Conservation (phyloP, 1,140 invertebrate genomes). For the Drosophila elegans region DNA sequence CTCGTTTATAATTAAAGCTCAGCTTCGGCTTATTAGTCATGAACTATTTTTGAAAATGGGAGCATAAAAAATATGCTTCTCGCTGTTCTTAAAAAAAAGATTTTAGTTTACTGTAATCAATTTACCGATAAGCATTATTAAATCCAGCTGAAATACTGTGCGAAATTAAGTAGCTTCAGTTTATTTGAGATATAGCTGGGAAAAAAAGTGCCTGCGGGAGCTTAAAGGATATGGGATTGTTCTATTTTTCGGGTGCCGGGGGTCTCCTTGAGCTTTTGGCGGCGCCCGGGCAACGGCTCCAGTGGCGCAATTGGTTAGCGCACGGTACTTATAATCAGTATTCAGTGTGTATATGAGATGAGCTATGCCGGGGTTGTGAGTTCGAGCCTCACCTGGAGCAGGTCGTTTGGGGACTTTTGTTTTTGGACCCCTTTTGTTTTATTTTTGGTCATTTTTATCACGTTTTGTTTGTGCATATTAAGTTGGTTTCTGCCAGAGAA, state of each 20-base stretch:
- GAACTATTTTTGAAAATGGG: neutral
- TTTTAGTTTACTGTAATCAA: neutral
- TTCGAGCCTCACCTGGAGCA: conserved; percentile 98
- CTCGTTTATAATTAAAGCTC: neutral
- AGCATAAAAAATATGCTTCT: neutral
- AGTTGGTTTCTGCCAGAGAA: neutral
- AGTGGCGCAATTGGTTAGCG: conserved; percentile 99
- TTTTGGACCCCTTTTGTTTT: conserved; percentile 7
- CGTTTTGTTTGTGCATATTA: too few relatives aligned
- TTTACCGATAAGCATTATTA: neutral
- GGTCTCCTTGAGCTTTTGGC: conserved; percentile 98
- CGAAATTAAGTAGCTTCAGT: too few relatives aligned
- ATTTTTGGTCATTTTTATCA: neutral
- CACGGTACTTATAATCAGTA: conserved; percentile 98
- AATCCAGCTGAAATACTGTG: neutral
- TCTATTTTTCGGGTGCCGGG: conserved; percentile 20
- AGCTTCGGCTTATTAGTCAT: neutral
- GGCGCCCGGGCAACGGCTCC: conserved; percentile 98
- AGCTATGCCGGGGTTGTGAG: conserved; percentile 98
- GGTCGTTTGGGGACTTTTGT: conserved; percentile 73
- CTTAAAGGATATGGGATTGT: conserved; percentile 38
- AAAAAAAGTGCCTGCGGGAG: neutral
- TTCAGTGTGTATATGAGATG: conserved; percentile 90
- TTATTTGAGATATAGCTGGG: neutral
- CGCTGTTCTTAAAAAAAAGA: neutral